phyloP scores from a whole-genome alignment of 1,140 invertebrate genomes.

The Ooceraea biroi region DNA sequence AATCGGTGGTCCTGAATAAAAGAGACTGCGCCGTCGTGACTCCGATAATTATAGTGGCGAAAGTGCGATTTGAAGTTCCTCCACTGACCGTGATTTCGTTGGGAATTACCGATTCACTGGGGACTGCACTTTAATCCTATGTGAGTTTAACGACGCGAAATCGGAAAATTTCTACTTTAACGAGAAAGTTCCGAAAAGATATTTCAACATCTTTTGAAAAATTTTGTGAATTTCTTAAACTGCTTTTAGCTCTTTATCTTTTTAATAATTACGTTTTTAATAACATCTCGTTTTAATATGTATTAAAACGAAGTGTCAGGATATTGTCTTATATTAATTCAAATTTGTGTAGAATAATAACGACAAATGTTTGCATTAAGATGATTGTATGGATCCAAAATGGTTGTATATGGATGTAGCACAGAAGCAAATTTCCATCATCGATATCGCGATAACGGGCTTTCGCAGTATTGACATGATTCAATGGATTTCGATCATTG shows the following conservation, averaged over 20 bases:
- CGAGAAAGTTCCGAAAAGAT: background rate
- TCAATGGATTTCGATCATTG: slow-evolving; percentile 37
- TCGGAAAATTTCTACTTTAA: background rate
- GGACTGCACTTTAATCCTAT: slow-evolving; percentile 18
- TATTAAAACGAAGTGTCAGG: too few species aligned
- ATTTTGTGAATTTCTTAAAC: background rate
- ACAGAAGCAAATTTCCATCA: slow-evolving; percentile 30
- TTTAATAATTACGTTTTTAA: background rate
- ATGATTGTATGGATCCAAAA: background rate
- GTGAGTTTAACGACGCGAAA: slow-evolving; percentile 11
- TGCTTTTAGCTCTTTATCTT: background rate
- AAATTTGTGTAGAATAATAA: too few species aligned
- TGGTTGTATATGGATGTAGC: background rate
- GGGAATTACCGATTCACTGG: slow-evolving; percentile 11
- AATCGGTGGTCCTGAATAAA: slow-evolving; percentile 47
- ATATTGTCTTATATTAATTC: too few species aligned
- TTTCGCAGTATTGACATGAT: background rate
- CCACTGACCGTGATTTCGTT: slow-evolving; percentile 31
- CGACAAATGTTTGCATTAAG: background rate
- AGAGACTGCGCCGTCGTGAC: slow-evolving; percentile 14
- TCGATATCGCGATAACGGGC: too few species aligned
- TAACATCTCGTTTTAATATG: background rate
- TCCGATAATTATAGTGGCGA: slow-evolving; percentile 52
- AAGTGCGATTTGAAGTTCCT: slow-evolving; percentile 48
- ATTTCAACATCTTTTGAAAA: slow-evolving; percentile 7